Evolutionary conservation across 2,797 vertebrate species (phyloP), one percentile per base, ranked within the genome.

Genomic region (Jordanella pulchra): DNA sequence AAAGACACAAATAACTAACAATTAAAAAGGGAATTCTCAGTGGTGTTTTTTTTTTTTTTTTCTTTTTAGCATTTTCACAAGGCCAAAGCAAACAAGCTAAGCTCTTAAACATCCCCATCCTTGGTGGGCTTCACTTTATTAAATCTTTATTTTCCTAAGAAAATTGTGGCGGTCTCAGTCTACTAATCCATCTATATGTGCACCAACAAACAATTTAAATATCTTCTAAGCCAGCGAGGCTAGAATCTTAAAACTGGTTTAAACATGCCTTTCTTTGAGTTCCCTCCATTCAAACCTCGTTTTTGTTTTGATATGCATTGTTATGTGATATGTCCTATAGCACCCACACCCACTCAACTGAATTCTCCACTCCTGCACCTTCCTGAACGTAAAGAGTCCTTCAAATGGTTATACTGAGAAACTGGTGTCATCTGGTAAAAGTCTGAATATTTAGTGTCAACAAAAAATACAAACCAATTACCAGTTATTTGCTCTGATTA

Each of bases 221-320:
- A 7, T n/a, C 35, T 42, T 42, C 5, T 5, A 63, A 63, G 23
- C 7, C 23, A 10, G 56, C 9, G 56, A 60, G 12, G 35, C 56
- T 7, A 21, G 30, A 39, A 14, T n/a, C 32, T 61, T 15, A n/a
- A 61, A 63, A 63, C 60, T 63, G 35, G 35, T 63, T 63, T 63
- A n/a, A 63, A 63, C 60, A 25, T 42, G 60, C 60, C n/a, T 63
- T 15, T 12, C 14, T 4, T 25, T 7, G 5, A 63, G 39, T 42
- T 63, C 60, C 42, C 23, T n/a, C 12, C 13, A 15, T 23, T 63
- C 23, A 7, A 23, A 35, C 60, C 42, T 63, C 42, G 58, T 42
- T 63, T 63, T 63, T 63, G 32, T 63, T 63, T 63, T 44, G 23
- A 63, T 14, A 1, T 63, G 13, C 60, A 21, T 25, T 63, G 58